phyloP scores from a whole-genome alignment of 1,140 invertebrate genomes.

The Sipha flava region DNA sequence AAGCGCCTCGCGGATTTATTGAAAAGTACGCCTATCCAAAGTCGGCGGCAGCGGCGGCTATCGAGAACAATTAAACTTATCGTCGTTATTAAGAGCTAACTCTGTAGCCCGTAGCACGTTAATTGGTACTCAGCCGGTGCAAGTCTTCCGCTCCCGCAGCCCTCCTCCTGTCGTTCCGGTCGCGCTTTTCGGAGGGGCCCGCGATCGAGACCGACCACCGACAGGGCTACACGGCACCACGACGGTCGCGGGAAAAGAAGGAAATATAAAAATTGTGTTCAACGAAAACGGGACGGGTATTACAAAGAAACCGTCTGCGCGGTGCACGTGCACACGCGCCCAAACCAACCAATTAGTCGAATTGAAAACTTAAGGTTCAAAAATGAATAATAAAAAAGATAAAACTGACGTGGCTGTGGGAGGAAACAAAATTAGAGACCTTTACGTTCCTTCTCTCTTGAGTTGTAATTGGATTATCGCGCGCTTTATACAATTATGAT shows the following conservation, averaged over 20 bases:
- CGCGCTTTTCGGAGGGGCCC: too few species aligned
- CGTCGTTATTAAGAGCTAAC: background rate
- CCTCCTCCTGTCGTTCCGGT: too few species aligned
- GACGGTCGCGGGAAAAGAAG: background rate
- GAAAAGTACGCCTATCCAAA: too few species aligned
- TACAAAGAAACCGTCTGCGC: background rate
- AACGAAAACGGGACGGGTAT: background rate
- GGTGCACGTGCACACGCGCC: background rate
- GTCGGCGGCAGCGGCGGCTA: background rate
- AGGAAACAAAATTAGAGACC: background rate
- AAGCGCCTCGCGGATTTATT: too few species aligned
- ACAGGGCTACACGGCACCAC: too few species aligned
- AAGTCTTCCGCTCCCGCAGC: too few species aligned
- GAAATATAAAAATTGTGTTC: background rate
- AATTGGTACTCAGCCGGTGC: background rate
- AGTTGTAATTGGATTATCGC: background rate
- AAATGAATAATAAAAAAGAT: background rate
- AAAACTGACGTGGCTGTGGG: background rate
- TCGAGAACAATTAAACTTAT: conserved; percentile 6
- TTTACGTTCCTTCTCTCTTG: background rate
- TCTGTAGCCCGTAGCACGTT: background rate
- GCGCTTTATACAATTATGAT: background rate
- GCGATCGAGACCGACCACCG: too few species aligned
- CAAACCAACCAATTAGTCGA: conserved; percentile 7
- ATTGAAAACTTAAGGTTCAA: conserved; percentile 6